Conservation (phyloP, 1,140 invertebrate species). For the Bemisia tabaci region DNA sequence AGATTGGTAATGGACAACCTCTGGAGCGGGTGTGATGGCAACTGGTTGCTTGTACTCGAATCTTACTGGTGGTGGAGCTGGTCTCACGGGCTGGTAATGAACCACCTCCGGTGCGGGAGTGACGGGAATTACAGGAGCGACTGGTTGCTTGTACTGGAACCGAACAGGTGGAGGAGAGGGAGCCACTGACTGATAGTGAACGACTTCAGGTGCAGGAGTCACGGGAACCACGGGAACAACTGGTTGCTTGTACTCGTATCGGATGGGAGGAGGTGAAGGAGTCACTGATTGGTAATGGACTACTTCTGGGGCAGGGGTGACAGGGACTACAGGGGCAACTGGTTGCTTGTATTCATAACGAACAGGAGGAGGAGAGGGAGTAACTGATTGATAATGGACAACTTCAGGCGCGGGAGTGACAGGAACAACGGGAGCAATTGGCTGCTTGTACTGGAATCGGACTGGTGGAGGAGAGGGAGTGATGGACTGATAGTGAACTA, state of each 20-base stretch:
- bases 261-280: conserved; percentile 12
- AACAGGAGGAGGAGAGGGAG: conserved; percentile 3
- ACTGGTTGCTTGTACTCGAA: background rate
- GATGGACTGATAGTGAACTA: background rate
- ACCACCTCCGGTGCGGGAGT: conserved; percentile 1
- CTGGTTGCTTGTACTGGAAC: conserved; percentile 16
- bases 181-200: conserved; percentile 8
- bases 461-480: conserved; percentile 3
- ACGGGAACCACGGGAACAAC: conserved; percentile 9
- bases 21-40: background rate
- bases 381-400: conserved; percentile 1
- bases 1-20: too few relatives aligned
- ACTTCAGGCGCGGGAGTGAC: conserved; percentile 4
- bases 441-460: background rate
- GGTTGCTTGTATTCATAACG: conserved; percentile 1
- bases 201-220: background rate
- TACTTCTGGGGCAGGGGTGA: conserved; percentile 12
- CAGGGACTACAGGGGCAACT: conserved; percentile 14
- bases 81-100: conserved; percentile 1
- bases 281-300: conserved; percentile 14
- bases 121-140: conserved; percentile 9
- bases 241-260: conserved; percentile 16
- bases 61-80: background rate
- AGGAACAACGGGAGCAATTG: background rate
- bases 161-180: conserved; percentile 13